Percentiles rank a stretch among this genome's conserved stretches.
Conservation (phyloP, 2,797 vertebrate species). For the Pteropus rufus region DNA sequence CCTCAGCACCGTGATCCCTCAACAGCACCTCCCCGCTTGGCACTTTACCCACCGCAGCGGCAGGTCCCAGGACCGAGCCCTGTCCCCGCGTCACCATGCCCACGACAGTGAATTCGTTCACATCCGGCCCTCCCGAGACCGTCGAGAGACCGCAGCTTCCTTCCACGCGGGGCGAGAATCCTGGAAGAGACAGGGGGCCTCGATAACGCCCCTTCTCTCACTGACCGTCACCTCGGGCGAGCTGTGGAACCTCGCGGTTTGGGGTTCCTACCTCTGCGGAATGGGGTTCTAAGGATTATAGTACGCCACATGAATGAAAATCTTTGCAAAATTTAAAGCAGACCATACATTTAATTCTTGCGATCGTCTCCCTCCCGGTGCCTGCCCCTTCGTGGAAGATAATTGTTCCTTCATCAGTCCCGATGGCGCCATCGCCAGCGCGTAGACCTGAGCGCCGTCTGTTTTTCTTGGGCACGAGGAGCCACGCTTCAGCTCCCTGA, state of each 20-base stretch:
- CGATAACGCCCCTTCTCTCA: neutral
- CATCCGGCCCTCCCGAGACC: neutral
- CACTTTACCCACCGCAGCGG: accelerated
- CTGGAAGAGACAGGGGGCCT: neutral
- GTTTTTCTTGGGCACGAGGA: neutral
- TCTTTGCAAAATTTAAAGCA: neutral
- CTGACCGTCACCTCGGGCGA: neutral
- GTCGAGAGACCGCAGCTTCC: neutral
- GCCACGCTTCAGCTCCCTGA: accelerated
- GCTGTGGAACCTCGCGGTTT: neutral
- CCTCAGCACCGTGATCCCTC: too few relatives aligned
- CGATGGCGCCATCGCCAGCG: accelerated
- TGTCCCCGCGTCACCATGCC: accelerated
- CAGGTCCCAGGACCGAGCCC: neutral
- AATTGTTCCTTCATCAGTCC: neutral
- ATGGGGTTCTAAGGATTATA: neutral
- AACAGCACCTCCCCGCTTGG: accelerated
- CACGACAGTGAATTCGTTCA: neutral
- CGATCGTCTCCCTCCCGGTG: neutral
- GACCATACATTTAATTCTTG: neutral
- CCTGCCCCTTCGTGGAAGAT: neutral
- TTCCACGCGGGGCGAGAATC: neutral
- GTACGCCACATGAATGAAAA: neutral
- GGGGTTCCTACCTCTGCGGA: neutral
- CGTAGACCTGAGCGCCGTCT: too few relatives aligned